These are phyloP conservation scores for Sarcophaga subvicina DNA, from an alignment of 2,888 invertebrate genomes.

Conservation along the genomic window DNA sequence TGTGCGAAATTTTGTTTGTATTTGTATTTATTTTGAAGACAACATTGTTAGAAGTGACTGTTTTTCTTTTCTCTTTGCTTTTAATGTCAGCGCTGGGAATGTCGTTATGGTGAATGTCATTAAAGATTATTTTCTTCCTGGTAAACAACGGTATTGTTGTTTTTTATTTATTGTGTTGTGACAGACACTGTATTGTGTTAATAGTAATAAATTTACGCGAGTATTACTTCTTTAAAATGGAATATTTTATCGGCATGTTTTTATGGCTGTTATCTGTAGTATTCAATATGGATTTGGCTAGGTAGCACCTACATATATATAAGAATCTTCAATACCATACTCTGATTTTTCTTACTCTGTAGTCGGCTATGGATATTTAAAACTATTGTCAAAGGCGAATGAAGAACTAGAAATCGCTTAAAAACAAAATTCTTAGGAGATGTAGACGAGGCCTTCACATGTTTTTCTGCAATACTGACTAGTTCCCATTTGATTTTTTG, in stretches of 20 bases:
- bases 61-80: slow-evolving; percentile 14
- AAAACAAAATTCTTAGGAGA: no score
- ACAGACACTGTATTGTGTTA: slow-evolving; percentile 13
- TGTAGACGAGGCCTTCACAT: no score
- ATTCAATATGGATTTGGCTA: no score
- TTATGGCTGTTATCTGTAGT: no score
- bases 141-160: slow-evolving; percentile 16
- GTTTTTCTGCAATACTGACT: no score
- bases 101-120: slow-evolving; percentile 9
- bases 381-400: no score
- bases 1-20: not conserved
- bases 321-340: no score
- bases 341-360: no score
- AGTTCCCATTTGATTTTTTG: no score
- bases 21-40: slow-evolving; percentile 13
- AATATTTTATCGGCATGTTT: not conserved
- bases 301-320: no score
- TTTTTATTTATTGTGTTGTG: slow-evolving; percentile 39
- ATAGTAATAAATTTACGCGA: slow-evolving; percentile 60
- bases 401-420: no score
- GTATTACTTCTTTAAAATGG: not conserved
- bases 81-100: not conserved
- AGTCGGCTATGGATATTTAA: no score
- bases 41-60: slow-evolving; percentile 10
- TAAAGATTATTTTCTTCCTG: not conserved